Conservation (phyloP, 2,888 invertebrate species). For the Beris chalybata region DNA sequence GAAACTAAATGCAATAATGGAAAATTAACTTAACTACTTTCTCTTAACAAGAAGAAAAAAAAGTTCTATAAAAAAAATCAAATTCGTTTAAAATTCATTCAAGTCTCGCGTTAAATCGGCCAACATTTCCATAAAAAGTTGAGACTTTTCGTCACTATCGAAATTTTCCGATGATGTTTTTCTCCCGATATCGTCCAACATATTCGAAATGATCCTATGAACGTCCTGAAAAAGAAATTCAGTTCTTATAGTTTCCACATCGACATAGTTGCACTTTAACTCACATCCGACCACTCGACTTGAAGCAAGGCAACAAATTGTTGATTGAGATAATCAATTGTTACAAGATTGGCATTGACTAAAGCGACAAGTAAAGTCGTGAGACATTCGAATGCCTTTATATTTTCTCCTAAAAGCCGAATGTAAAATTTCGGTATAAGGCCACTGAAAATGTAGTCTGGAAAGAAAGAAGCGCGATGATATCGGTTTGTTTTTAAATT, state of each 20-base stretch:
- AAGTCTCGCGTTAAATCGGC: constrained; percentile 53
- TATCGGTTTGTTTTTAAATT: neutral
- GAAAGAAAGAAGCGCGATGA: neutral
- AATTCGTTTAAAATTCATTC: constrained; percentile 47
- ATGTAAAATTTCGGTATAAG: constrained; percentile 32
- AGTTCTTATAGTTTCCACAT: neutral
- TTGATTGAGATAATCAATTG: constrained; percentile 64
- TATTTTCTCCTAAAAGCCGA: constrained; percentile 34
- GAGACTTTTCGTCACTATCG: constrained; percentile 48
- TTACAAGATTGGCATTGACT: constrained; percentile 61
- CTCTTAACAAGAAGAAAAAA: neutral
- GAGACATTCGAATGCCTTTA: constrained; percentile 56
- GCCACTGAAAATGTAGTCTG: constrained; percentile 27
- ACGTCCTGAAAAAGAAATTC: constrained; percentile 27
- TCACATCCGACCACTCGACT: constrained; percentile 67
- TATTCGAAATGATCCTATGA: constrained; percentile 29
- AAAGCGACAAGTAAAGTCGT: constrained; percentile 58
- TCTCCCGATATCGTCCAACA: constrained; percentile 31
- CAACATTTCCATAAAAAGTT: constrained; percentile 54
- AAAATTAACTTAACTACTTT: neutral
- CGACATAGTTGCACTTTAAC: constrained; percentile 25
- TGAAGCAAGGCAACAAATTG: constrained; percentile 70
- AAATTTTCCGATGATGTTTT: neutral
- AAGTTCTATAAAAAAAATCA: neutral
- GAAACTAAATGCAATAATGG: neutral